Base-by-base conservation (phyloP, 2,888 invertebrate species). In the Hypomecis punctinalis region DNA sequence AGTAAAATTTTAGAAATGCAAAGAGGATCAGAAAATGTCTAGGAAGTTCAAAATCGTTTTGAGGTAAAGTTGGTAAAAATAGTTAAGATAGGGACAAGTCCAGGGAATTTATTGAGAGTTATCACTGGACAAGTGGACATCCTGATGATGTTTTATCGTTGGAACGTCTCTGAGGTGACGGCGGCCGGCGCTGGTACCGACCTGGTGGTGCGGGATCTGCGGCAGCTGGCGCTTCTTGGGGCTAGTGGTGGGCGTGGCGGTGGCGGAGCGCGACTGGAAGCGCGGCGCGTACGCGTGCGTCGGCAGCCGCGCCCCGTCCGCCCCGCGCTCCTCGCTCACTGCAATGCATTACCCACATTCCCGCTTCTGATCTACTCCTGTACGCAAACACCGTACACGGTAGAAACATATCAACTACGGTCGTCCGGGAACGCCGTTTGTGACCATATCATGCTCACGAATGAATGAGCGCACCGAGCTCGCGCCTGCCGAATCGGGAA, bases 201-300 rank as follows among this genome's bases (percentile, higher is more conserved):
- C 91, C 89, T 91, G 91, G 72, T 90, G 94, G 73, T 98, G 94
- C 69, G 98, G 99, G 86, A 99, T 98, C 93, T 98, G 97, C 74
- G 99, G 99, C 82, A 99, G 95, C 93, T 99, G 98, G 75, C 99
- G 95, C 93, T 98, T 99, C 93, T 99, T 99, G 58, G 98, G 98
- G 74, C 98, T 98, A 68, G 98, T 97, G 65, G 98, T 98, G 59
- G 98, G 98, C 60, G 98, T 98, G 76, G 97, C 98, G 64, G 98
- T 98, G 69, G 98, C 97, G 61, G 97, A 97, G 54, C 97, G 95
- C 65, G 97, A 97, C 84, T 96, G 96, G 86, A 97, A 97, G 74
- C 97, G 94, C 70, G 95, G 94, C 76, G 94, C 94, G 76, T 92
- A 93, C 82, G 94, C 94, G 80, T 95, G 94, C 63, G 93, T 93